Conservation (phyloP, 2,888 invertebrate species). For the Trisateles emortualis region DNA sequence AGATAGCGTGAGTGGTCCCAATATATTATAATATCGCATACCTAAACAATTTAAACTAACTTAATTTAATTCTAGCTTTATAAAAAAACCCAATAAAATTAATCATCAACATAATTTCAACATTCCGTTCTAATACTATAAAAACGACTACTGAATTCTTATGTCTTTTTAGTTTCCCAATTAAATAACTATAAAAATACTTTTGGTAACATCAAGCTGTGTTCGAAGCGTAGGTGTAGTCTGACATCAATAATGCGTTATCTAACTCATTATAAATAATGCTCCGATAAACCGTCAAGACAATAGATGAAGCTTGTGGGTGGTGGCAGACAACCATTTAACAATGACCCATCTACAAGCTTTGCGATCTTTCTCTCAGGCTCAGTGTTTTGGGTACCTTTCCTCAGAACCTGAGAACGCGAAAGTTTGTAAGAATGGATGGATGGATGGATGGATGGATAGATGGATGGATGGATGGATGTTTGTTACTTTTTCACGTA, state of each 20-base stretch:
- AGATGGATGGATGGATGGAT: no score
- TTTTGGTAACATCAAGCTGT: slow-evolving; percentile 21
- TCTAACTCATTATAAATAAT: slow-evolving; percentile 81
- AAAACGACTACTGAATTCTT: slow-evolving; percentile 47
- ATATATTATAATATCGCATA: no score
- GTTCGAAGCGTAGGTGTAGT: slow-evolving; percentile 67
- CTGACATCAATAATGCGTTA: slow-evolving; percentile 68
- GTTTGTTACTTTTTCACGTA: no score
- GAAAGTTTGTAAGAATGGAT: no score
- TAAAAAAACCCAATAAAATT: slow-evolving; percentile 11
- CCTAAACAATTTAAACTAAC: background rate
- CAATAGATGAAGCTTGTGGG: slow-evolving; percentile 75
- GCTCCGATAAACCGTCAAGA: slow-evolving; percentile 74
- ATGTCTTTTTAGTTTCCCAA: slow-evolving; percentile 52
- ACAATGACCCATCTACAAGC: slow-evolving; percentile 37
- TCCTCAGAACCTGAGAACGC: no score
- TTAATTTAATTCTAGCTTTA: background rate
- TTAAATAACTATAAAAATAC: slow-evolving; percentile 55
- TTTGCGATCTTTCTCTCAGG: no score
- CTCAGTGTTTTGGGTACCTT: no score
- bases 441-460: no score
- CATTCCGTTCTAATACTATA: slow-evolving; percentile 41
- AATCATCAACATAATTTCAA: slow-evolving; percentile 25
- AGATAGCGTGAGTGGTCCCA: no score
- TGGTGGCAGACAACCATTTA: slow-evolving; percentile 52